Evolutionary conservation across 2,888 invertebrate species (phyloP).

Genomic region (Hedychridium roseum): DNA sequence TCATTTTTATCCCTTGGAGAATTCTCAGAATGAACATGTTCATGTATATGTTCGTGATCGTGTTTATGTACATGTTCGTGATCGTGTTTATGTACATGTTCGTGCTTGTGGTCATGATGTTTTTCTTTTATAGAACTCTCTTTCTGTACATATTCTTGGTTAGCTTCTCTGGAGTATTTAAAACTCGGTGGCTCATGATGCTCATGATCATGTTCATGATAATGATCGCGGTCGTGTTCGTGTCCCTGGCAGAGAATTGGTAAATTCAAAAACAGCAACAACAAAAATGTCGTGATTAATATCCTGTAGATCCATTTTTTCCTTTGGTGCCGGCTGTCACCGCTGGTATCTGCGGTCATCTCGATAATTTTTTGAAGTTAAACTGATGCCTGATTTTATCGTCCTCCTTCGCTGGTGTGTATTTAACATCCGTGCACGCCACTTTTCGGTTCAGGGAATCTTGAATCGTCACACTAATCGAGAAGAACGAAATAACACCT

Average conservation of each 20-base stretch:
- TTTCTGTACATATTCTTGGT: slow-evolving; percentile 53
- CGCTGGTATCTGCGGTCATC: slow-evolving; percentile 13
- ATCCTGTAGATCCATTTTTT: slow-evolving; percentile 37
- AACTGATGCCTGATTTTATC: slow-evolving; percentile 7
- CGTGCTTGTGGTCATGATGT: slow-evolving; percentile 60
- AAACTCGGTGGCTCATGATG: slow-evolving; percentile 73
- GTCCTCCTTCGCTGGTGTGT: slow-evolving; percentile 5
- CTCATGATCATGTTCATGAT: no score
- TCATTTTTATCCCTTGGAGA: slow-evolving; percentile 25
- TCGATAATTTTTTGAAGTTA: background rate
- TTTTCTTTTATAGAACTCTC: slow-evolving; percentile 46
- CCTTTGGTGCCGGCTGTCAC: slow-evolving; percentile 8
- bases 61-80: slow-evolving; percentile 29
- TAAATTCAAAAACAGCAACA: slow-evolving; percentile 55
- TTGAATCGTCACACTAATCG: no score
- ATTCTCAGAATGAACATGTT: background rate
- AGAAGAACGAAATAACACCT: no score
- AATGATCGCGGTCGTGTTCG: slow-evolving; percentile 62
- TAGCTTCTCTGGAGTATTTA: slow-evolving; percentile 84
- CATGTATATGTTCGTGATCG: slow-evolving; percentile 24
- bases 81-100: slow-evolving; percentile 24
- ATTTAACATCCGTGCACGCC: slow-evolving; percentile 22
- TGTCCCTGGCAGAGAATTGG: slow-evolving; percentile 54
- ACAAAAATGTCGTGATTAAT: slow-evolving; percentile 39
- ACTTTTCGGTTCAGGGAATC: no score